Evolutionary conservation across 2,113 vertebrate genomes (phyloP).

Genomic region (Pituophis catenifer): DNA sequence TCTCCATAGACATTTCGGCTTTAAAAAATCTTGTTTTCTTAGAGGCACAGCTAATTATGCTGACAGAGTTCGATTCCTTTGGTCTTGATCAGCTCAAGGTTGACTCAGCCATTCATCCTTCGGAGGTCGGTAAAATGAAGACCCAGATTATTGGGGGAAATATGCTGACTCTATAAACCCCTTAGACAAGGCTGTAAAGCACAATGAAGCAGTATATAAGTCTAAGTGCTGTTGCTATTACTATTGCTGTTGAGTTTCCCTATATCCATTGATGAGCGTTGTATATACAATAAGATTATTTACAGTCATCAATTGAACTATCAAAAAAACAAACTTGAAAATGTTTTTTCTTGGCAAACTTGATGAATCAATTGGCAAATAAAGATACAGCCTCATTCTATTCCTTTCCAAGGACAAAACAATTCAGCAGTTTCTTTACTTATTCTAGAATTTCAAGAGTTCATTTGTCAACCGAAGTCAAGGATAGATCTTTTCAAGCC

Average conservation of each 20-base stretch:
- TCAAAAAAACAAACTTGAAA: background rate
- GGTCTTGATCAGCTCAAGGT: too few species aligned
- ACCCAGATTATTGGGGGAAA: too few species aligned
- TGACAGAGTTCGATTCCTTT: too few species aligned
- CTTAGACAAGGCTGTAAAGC: too few species aligned
- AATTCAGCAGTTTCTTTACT: background rate
- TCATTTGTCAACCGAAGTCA: background rate
- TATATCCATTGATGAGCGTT: too few species aligned
- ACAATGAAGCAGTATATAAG: too few species aligned
- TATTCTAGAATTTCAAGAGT: background rate
- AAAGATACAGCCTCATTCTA: background rate
- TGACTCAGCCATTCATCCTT: too few species aligned
- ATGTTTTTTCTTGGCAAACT: background rate
- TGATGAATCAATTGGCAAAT: background rate
- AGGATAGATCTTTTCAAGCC: background rate
- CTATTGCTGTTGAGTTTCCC: too few species aligned
- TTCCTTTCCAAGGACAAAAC: background rate
- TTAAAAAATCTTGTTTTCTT: background rate
- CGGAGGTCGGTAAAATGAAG: too few species aligned
- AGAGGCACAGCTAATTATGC: background rate
- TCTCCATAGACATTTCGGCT: too few species aligned
- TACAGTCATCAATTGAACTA: background rate
- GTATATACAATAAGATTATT: background rate
- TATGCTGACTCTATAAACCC: too few species aligned
- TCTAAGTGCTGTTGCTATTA: too few species aligned